phyloP scores from a whole-genome alignment of 1,140 invertebrate genomes.

The Periplaneta americana region DNA sequence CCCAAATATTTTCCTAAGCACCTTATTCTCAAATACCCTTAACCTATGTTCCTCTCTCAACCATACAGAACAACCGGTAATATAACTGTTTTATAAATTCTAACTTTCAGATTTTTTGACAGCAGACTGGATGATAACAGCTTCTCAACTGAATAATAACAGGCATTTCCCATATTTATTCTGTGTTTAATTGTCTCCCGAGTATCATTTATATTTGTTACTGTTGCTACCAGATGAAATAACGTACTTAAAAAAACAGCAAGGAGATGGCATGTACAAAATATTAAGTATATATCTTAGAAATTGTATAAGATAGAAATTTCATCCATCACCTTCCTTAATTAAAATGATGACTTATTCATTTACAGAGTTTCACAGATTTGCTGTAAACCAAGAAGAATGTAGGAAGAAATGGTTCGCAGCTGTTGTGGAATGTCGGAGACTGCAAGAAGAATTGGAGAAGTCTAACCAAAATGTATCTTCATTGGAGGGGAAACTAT shows the following conservation, averaged over 20 bases:
- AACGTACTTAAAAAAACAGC: not conserved
- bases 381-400: conserved; percentile 63
- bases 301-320: not conserved
- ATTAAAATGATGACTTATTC: not conserved
- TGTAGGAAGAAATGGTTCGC: conserved; percentile 60
- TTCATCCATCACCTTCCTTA: not conserved
- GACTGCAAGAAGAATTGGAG: conserved; percentile 58
- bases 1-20: no score
- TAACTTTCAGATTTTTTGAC: no score
- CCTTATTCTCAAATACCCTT: no score
- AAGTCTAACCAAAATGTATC: conserved; percentile 56
- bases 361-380: conserved; percentile 59
- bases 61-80: no score
- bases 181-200: not conserved
- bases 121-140: no score
- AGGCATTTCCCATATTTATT: no score
- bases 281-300: not conserved
- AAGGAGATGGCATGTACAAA: not conserved
- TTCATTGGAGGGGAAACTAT: conserved; percentile 67
- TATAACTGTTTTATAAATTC: no score
- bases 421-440: conserved; percentile 57
- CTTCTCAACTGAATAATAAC: no score
- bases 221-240: not conserved
- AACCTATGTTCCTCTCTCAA: no score
- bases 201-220: not conserved